These are phyloP conservation scores for Luperina nickerlii DNA, from an alignment of 2,888 invertebrate genomes.

Conservation along the genomic window DNA sequence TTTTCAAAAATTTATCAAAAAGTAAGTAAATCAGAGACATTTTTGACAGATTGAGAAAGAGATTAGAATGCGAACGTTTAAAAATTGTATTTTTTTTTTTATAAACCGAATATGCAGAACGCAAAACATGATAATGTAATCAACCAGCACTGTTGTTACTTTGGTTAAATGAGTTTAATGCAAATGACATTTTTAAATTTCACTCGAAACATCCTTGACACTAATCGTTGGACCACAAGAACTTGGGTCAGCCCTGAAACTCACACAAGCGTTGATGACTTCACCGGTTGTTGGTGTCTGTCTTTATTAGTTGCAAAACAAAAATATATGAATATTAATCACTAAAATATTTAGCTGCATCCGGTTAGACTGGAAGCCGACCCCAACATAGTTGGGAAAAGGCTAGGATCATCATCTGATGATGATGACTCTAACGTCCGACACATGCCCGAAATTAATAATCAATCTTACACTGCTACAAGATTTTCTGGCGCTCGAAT, in stretches of 20 bases:
- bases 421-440: background rate
- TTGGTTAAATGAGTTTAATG: background rate
- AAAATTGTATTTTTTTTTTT: no score
- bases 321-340: background rate
- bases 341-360: no score
- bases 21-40: no score
- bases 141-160: background rate
- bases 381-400: no score
- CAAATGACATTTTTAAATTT: slow-evolving; percentile 36
- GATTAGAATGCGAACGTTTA: no score
- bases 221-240: slow-evolving; percentile 41
- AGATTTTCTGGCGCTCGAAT: background rate
- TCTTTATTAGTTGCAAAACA: background rate
- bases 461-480: background rate
- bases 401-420: no score
- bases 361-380: no score
- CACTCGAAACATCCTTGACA: slow-evolving; percentile 54
- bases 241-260: slow-evolving; percentile 45
- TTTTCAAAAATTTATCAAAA: no score
- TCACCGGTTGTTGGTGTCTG: slow-evolving; percentile 19
- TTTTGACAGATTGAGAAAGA: no score
- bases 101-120: no score
- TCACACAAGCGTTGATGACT: slow-evolving; percentile 45
- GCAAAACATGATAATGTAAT: background rate
- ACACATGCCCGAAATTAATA: background rate